Conservation (phyloP, 64 coral and sea anemone species). For the Astreopora myriophthalma region DNA sequence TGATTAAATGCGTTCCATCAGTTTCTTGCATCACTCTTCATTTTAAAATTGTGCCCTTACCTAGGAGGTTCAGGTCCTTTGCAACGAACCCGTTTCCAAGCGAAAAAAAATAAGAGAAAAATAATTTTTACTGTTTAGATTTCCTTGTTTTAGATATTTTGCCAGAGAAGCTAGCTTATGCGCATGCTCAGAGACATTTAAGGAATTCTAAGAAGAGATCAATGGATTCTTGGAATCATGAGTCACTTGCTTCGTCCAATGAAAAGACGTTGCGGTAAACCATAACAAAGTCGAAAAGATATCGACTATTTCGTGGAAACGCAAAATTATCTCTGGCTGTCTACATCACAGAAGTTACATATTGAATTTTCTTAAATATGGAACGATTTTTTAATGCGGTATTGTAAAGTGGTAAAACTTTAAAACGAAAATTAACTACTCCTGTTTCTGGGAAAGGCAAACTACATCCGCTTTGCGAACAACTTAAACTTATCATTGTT, state of each 20-base stretch:
- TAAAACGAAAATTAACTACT: no score
- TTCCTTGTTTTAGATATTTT: not conserved
- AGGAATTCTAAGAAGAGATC: not conserved
- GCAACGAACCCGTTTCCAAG: not conserved
- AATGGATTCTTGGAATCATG: not conserved
- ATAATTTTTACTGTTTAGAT: not conserved
- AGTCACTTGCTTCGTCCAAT: not conserved
- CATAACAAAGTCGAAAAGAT: not conserved
- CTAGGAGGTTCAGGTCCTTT: not conserved
- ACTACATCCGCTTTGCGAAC: no score
- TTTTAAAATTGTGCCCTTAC: not conserved
- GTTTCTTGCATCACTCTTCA: not conserved
- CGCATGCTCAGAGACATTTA: slow-evolving; percentile 10
- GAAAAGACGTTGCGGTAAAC: no score
- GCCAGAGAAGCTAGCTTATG: not conserved
- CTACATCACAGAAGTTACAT: no score
- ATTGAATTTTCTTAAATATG: no score
- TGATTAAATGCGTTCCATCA: no score
- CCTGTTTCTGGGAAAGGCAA: no score
- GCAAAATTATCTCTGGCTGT: no score
- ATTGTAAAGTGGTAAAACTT: no score
- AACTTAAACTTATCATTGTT: no score
- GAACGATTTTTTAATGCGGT: no score
- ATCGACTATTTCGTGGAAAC: no score
- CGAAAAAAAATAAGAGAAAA: not conserved